Base-by-base conservation (phyloP, 2,888 invertebrate species). In the Scaptomyza tumidula region DNA sequence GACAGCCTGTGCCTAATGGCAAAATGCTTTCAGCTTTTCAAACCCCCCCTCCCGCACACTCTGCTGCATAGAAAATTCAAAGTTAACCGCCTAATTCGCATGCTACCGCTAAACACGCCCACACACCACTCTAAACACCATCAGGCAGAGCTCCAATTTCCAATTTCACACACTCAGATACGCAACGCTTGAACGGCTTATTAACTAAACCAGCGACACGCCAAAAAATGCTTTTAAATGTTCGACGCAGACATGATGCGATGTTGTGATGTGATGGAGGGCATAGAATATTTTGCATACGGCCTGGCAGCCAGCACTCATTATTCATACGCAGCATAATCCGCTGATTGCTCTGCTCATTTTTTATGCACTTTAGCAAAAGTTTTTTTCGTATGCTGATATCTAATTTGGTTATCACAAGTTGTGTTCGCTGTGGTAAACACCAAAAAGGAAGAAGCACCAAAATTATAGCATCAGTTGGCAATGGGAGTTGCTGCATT, bases 181-280 rank as follows among this genome's bases (percentile, higher is more conserved):
- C 60, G 45, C 62, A 66, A 54, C 63, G 71, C 73, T 77, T 77
- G 67, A 54, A 54, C 46, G 43, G 73, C 77, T 72, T 75, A 75
- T 75, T 77, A 75, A 64, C 78, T 61, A 59, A 67, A 60, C 48
- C 68, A 58, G 60, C 35, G 64, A 61, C 61, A 72, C 58, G 19
- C 63, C 57, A 60, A 76, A 77, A 75, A 71, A 75, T 75, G 77
- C 68, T 75, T 72, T 77, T 77, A 75, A 75, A 77, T 77, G 52
- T 58, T 60, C 31, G 53, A 33, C 29, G 58, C 60, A 27, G 35
- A 63, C 77, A 60, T 71, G 77, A 67, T 63, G 63, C 52, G 71
- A 46, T 64, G 45, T 16, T 35, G 35, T 35, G 11, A 33, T 33
- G 37, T 37, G 13, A n/a, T n/a, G 37, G 13, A 6, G 57, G 57